A percentile compares a stretch with the other conserved stretches of the same genome.
Conservation (phyloP, 2,797 vertebrate species). For the Tympanoctomys barrerae region DNA sequence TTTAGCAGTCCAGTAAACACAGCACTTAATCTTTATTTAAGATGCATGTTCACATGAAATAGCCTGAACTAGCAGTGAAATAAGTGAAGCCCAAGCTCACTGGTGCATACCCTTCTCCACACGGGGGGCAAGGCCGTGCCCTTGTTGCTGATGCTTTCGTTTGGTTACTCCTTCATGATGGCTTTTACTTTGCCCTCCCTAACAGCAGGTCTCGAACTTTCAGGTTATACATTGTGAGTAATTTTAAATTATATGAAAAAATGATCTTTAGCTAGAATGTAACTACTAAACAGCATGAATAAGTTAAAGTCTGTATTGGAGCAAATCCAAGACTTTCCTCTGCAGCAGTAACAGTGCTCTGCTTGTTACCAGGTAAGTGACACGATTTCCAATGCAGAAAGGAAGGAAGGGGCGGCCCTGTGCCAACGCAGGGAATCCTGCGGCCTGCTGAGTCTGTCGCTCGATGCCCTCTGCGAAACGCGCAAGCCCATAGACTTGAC, state of each 20-base stretch:
- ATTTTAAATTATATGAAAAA: slow-evolving; percentile 14
- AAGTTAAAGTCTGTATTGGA: slow-evolving; percentile 7
- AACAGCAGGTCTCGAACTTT: background rate
- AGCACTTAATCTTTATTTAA: background rate
- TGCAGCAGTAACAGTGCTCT: background rate
- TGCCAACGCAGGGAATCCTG: background rate
- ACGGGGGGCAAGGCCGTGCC: accelerated
- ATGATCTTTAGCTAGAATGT: background rate
- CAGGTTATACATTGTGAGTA: background rate
- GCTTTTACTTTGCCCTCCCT: background rate
- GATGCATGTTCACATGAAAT: background rate
- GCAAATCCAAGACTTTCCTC: slow-evolving; percentile 4
- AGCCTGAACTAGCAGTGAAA: background rate
- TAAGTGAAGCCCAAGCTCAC: background rate
- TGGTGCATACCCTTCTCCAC: background rate
- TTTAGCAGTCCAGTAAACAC: background rate
- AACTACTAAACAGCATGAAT: background rate
- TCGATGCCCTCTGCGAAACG: background rate
- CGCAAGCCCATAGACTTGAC: background rate
- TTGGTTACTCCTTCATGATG: background rate
- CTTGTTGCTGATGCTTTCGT: background rate
- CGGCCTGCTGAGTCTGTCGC: background rate
- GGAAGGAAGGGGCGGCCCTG: background rate
- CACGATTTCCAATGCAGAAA: background rate
- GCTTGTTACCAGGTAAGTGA: background rate